Conservation (phyloP, 23 tunicate genomes). For the Halocynthia aurantium region DNA sequence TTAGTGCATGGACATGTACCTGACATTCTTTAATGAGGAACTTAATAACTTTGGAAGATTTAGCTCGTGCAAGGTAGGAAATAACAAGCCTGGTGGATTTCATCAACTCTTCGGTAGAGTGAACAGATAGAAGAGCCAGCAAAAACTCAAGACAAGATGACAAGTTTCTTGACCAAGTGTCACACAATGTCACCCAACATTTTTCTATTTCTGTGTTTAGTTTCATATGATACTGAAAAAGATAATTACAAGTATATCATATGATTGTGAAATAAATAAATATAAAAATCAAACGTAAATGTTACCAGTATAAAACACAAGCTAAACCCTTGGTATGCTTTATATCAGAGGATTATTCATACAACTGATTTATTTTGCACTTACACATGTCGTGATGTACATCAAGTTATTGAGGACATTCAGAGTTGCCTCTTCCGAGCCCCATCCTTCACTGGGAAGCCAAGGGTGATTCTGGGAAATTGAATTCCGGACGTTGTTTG, state of each 20-base stretch:
- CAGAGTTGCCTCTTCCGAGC: conserved; percentile 31
- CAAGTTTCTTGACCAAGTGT: conserved; percentile 45
- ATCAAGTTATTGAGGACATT: conserved; percentile 24
- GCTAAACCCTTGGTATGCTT: conserved; percentile 16
- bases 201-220: conserved; percentile 41
- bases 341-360: too few relatives aligned
- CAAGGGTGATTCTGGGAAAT: conserved; percentile 9
- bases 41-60: conserved; percentile 20
- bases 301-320: background rate
- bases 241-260: background rate
- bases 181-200: conserved; percentile 53
- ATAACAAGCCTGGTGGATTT: conserved; percentile 27
- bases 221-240: conserved; percentile 31
- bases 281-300: background rate
- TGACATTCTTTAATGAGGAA: conserved; percentile 45
- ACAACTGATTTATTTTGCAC: too few relatives aligned
- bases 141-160: conserved; percentile 24
- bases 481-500: conserved; percentile 20
- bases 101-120: conserved; percentile 25
- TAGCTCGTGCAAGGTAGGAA: conserved; percentile 34
- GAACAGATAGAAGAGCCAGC: conserved; percentile 30
- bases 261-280: background rate
- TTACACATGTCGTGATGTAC: conserved; percentile 9
- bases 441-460: conserved; percentile 32
- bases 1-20: background rate